Conservation (phyloP, 2,113 vertebrate species). For the sheep (Ovis aries) region DNA sequence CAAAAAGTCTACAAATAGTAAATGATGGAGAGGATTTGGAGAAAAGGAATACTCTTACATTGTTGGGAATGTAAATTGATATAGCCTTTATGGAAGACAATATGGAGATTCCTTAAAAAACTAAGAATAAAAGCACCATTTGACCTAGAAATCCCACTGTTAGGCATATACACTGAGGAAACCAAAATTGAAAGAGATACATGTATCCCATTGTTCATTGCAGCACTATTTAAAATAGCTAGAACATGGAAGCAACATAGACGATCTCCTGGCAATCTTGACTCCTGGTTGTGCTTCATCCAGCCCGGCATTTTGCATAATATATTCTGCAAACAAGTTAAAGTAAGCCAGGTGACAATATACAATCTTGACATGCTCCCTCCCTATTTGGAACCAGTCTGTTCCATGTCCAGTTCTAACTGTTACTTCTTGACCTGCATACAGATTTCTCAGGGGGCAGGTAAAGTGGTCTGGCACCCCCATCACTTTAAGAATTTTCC, state of each 20-base stretch:
- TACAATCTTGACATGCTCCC: background rate
- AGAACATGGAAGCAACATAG: background rate
- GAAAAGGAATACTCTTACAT: background rate
- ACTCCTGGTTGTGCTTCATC: background rate
- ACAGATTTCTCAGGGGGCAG: background rate
- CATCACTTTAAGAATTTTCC: background rate
- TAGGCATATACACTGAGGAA: background rate
- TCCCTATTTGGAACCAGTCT: background rate
- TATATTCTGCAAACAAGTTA: background rate
- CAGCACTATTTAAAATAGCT: background rate
- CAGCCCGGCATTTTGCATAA: rapidly evolving
- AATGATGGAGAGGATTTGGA: background rate
- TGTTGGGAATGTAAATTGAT: background rate
- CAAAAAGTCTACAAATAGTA: background rate
- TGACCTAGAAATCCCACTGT: background rate
- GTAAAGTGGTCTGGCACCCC: background rate
- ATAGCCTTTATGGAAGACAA: background rate
- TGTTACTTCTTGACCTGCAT: background rate
- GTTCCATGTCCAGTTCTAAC: background rate
- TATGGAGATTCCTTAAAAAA: background rate
- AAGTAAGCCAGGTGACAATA: background rate
- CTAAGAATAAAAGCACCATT: background rate
- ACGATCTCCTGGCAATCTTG: background rate
- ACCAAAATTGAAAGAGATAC: background rate
- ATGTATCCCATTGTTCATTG: background rate